Base-by-base conservation (phyloP, 1,140 invertebrate species). In the Heliconius melpomene region DNA sequence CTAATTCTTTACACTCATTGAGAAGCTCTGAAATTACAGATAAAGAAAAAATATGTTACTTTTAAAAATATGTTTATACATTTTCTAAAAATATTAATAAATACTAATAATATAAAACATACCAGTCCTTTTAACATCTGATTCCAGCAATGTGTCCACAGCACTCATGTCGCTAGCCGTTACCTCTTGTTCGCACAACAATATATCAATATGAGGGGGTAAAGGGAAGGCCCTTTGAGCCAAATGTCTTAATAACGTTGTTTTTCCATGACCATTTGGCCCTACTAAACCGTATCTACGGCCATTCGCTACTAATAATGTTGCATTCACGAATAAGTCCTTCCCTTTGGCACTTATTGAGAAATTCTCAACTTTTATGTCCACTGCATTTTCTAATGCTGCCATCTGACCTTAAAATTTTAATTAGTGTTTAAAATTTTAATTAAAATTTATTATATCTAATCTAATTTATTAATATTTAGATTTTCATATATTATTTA, bases 251-350 rank as follows among this genome's bases (percentile, higher is more conserved):
- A 99, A 94, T 20, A 99, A 91, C 0, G 99, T 99, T n/a, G 99
- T 99, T 95, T 99, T 99, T 18, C 99, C 99, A 95, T 99, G 98
- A 5, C 99, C 99, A 95, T 99, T 99, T 7, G 99, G 99, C 60
- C 99, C 99, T 36, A 99, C 99, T 7, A 99, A 95, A 89, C 99
- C 99, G 94, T 99, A 99, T 88, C 98, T 96, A 80, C 99, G 96
- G 0, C 98, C 98, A 88, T 98, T 96, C 6, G 99, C 98, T 84
- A 99, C 99, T 32, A 98, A 95, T 7, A 99, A 94, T 94, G 96
- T 98, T 1, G 99, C 99, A 95, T 99, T 99, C 16, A 98, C 97
- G 93, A 99, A 99, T 26, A 99, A 94, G 92, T 99, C 98, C 88
- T 99, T 99, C 54, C 99, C 99, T 93, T 98, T 98, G 0, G 99